Evolutionary conservation across 92 coral and sea anemone species (phyloP).

Genomic region (Umimayanthus chanpuru): DNA sequence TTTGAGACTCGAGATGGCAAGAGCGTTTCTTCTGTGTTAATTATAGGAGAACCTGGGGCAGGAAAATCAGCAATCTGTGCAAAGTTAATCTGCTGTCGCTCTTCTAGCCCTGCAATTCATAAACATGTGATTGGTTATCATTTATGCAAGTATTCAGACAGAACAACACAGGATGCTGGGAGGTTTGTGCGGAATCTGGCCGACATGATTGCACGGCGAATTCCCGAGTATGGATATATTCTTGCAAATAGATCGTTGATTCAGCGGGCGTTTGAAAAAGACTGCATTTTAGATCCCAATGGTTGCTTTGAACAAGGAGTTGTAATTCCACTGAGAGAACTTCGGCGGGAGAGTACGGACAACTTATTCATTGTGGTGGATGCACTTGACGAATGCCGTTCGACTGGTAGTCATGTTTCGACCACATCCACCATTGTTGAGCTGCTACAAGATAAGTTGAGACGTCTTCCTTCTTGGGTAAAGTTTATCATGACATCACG

Average conservation of each 20-base stretch:
- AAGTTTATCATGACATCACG: conserved; percentile 66
- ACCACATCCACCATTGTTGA: conserved; percentile 49
- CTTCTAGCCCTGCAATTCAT: conserved; percentile 69
- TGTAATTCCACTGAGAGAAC: conserved; percentile 60
- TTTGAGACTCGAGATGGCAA: neutral
- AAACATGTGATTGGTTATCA: conserved; percentile 77
- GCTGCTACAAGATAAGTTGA: conserved; percentile 50
- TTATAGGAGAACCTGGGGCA: conserved; percentile 49
- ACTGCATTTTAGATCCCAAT: conserved; percentile 61
- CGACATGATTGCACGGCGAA: conserved; percentile 63
- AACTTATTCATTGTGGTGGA: conserved; percentile 66
- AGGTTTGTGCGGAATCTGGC: conserved; percentile 84
- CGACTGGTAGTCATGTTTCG: conserved; percentile 26
- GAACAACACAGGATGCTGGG: conserved; percentile 64
- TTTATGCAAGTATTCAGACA: conserved; percentile 70
- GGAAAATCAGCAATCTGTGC: conserved; percentile 66
- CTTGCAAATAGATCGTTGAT: conserved; percentile 40
- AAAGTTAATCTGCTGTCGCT: conserved; percentile 73
- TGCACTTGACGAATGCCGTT: conserved; percentile 75
- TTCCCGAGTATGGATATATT: conserved; percentile 57
- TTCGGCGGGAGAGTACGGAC: conserved; percentile 16
- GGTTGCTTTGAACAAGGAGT: conserved; percentile 73
- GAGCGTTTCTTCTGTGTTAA: conserved; percentile 18
- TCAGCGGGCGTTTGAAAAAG: conserved; percentile 50
- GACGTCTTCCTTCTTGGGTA: conserved; percentile 55